Conservation (phyloP, 2,113 vertebrate genomes). For the Phocoena phocoena region DNA sequence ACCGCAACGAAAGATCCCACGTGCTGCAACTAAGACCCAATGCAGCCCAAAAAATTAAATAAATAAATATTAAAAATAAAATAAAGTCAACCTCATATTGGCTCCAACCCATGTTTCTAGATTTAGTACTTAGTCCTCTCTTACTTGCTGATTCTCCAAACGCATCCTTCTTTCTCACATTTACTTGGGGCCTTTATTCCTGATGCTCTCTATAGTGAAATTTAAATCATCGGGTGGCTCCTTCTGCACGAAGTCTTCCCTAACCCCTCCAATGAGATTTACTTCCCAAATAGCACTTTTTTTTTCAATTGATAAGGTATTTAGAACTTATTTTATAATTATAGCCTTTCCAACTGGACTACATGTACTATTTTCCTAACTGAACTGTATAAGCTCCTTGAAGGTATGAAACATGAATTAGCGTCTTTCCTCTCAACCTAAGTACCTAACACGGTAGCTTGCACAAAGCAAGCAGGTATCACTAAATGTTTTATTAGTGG, state of each 20-base stretch:
- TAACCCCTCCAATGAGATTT: background rate
- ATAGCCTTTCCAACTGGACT: background rate
- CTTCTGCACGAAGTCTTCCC: background rate
- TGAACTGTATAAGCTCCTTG: background rate
- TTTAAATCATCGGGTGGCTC: background rate
- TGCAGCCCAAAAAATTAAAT: too few relatives aligned
- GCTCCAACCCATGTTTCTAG: background rate
- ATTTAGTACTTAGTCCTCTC: background rate
- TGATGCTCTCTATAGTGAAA: background rate
- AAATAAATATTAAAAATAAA: too few relatives aligned
- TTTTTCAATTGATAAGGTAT: background rate
- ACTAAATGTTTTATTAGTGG: background rate
- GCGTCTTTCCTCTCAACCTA: background rate
- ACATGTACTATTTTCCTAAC: background rate
- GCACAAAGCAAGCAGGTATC: background rate
- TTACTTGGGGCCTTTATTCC: background rate
- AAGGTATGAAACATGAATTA: slow-evolving; percentile 24
- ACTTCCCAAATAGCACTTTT: background rate
- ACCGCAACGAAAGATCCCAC: too few relatives aligned
- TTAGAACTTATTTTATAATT: background rate
- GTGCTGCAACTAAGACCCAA: too few relatives aligned
- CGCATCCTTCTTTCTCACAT: slow-evolving; percentile 9
- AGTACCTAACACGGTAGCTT: background rate
- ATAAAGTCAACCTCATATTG: background rate
- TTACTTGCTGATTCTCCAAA: slow-evolving; percentile 5